These are phyloP conservation scores for Grapholita molesta DNA, from an alignment of 1,140 invertebrate species.

Conservation along the genomic window DNA sequence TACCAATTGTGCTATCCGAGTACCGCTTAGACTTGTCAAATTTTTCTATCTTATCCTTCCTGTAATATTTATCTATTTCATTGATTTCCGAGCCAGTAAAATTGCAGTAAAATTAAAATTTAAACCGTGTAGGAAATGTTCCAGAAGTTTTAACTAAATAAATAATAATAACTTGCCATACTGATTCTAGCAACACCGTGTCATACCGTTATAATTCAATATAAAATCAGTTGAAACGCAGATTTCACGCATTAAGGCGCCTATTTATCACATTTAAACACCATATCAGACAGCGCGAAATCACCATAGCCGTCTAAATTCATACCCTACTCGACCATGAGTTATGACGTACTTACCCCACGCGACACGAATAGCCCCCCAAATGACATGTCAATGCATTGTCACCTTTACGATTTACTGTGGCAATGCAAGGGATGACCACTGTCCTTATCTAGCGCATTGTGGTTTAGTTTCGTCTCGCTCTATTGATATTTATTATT, in stretches of 20 bases:
- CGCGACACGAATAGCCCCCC: constrained; percentile 37
- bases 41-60: no score
- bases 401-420: constrained; percentile 58
- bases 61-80: no score
- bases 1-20: no score
- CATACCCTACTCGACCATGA: constrained; percentile 60
- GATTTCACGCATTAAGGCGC: constrained; percentile 9
- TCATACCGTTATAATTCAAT: neutral
- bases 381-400: constrained; percentile 67
- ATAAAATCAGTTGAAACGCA: neutral
- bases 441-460: constrained; percentile 31
- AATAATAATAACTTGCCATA: neutral
- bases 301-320: constrained; percentile 56
- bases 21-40: no score
- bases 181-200: neutral
- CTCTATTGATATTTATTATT: constrained; percentile 68
- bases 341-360: constrained; percentile 64
- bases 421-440: constrained; percentile 41
- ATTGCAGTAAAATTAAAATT: no score
- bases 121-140: no score
- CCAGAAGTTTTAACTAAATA: neutral
- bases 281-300: constrained; percentile 43
- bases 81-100: no score
- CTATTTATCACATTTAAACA: constrained; percentile 27
- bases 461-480: constrained; percentile 25